Evolutionary conservation across 2,113 vertebrate genomes (phyloP).

Genomic region (Columbina picui): DNA sequence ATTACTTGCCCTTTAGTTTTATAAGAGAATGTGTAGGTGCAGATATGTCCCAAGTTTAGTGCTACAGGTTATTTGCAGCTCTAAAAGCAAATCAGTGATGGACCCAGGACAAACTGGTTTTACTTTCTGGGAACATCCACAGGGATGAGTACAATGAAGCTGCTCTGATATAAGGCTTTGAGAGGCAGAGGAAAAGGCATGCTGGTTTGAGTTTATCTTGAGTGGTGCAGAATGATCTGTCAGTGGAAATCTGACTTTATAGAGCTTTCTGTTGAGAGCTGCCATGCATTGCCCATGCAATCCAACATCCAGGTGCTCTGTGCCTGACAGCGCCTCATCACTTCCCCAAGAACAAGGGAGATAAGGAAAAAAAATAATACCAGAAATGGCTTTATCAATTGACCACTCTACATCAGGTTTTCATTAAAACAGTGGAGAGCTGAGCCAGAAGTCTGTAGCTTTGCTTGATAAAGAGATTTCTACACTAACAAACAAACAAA

Average conservation of each 20-base stretch:
- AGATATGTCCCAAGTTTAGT: background rate
- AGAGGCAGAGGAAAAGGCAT: background rate
- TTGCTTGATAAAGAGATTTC: slow-evolving; percentile 67
- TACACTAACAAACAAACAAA: background rate
- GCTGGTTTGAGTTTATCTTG: background rate
- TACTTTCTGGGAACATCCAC: background rate
- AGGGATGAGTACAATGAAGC: background rate
- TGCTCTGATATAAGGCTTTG: background rate
- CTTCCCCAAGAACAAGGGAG: slow-evolving; percentile 49
- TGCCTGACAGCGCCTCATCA: slow-evolving; percentile 10
- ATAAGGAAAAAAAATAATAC: slow-evolving; percentile 56
- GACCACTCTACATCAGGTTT: slow-evolving; percentile 47
- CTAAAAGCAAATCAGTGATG: background rate
- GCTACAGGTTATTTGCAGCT: background rate
- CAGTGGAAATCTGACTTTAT: background rate
- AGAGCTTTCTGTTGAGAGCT: background rate
- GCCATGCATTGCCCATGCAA: background rate
- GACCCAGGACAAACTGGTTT: background rate
- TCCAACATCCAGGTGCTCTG: background rate
- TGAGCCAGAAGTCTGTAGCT: slow-evolving; percentile 12
- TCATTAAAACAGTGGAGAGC: slow-evolving; percentile 59
- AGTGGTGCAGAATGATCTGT: background rate
- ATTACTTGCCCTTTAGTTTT: background rate
- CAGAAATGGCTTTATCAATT: slow-evolving; percentile 59
- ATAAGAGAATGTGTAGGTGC: background rate